Base-by-base conservation (phyloP, 2,113 vertebrate species). In the Ceuthmochares aereus region DNA sequence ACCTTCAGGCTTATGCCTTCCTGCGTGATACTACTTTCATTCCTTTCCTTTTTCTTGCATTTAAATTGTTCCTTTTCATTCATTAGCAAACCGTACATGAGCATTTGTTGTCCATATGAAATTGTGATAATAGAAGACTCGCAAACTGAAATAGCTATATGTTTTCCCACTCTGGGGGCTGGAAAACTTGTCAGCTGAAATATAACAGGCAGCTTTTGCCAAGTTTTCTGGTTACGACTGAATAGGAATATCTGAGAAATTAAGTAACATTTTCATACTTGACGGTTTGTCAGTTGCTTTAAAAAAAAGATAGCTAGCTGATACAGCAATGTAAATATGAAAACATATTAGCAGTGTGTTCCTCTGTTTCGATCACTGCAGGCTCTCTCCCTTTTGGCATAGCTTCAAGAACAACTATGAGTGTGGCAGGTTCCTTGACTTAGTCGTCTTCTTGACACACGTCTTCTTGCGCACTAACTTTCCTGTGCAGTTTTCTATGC, bases 41-140 rank as follows among this genome's bases (percentile, higher is more conserved):
- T 86, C 83, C 26, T 77, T 75, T 88, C 63, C 20, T 72, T 84
- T 91, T 91, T 67, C 77, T 91, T 82, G 75, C 54, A 80, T 95
- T 91, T 69, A 89, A 93, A 83, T 89, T 32, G 23, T 73, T 91
- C 49, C 49, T 82, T 84, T 96, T 79, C 58, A 52, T 95, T 96
- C 91, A 92, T 87, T 95, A 95, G 56, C 70, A 89, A 89, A 89
- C 23, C 1, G 1, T 79, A 87, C 43, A 73, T 34, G 84, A 95
- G 87, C 89, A 91, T 96, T 93, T 93, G 81, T 84, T 95, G 89
- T 85, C 93, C 93, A 66, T 85, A 87, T 87, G 93, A 94, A 91
- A 89, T 69, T 76, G 62, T 62, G 67, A 45, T 59, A 91, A 51
- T 66, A 45, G 49, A 87, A 94, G 27, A 45, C 69, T 91, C 76